Percentiles rank a stretch among this genome's conserved stretches.
Evolutionary conservation across 2,888 invertebrate species (phyloP).

Genomic region (Crocallis elinguaria): DNA sequence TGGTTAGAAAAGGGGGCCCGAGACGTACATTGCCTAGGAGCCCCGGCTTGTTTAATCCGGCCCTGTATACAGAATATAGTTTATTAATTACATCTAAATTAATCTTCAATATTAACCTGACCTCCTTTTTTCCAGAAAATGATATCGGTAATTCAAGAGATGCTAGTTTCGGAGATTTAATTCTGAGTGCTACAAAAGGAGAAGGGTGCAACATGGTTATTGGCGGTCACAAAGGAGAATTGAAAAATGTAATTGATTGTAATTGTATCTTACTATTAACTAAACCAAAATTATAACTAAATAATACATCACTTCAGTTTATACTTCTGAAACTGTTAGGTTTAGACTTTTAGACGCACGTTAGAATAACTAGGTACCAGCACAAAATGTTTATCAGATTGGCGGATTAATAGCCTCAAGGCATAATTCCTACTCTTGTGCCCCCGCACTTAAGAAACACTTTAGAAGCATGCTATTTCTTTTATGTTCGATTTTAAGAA

Average conservation of each 20-base stretch:
- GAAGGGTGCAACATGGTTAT: slow-evolving; percentile 54
- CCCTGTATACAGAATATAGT: not conserved
- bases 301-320: not conserved
- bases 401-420: too few species aligned
- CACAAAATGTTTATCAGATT: too few species aligned
- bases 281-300: too few species aligned
- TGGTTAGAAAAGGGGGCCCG: too few species aligned
- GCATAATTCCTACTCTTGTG: too few species aligned
- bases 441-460: too few species aligned
- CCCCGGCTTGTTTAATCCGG: too few species aligned
- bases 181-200: slow-evolving; percentile 32
- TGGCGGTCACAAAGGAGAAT: slow-evolving; percentile 45
- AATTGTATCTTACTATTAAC: not conserved
- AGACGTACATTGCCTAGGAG: too few species aligned
- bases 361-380: too few species aligned
- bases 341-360: too few species aligned
- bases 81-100: not conserved
- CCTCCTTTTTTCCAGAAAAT: slow-evolving; percentile 47
- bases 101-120: not conserved
- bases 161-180: slow-evolving; percentile 40
- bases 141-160: slow-evolving; percentile 63
- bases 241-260: slow-evolving; percentile 52
- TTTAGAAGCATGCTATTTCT: too few species aligned
- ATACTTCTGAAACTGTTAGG: not conserved
- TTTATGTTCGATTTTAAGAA: too few species aligned